Base-by-base conservation (phyloP, 1,140 invertebrate species). In the Drosophila watanabei region DNA sequence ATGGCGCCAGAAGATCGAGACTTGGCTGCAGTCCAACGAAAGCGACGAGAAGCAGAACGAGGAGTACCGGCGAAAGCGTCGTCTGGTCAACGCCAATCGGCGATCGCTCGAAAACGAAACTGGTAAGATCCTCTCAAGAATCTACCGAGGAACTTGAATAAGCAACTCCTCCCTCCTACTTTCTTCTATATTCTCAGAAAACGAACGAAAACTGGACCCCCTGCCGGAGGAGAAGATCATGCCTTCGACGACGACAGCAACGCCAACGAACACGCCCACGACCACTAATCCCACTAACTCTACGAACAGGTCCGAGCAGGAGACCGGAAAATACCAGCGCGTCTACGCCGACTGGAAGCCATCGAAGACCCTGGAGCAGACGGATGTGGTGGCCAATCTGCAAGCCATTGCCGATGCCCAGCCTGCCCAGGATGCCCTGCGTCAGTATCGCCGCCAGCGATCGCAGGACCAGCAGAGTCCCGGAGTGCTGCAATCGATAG, bases 1-100 rank as follows among this genome's bases (percentile, higher is more conserved):
- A 75, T 97, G 97, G 97, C 94, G 96, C 37, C 96, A 97, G 91
- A 98, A 98, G 92, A 98, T 98, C 78, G 97, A 98, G 93, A 97
- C 97, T 16, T 98, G 98, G 98, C 94, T 98, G 72, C 95, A 97
- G 71, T 97, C 97, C 64, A 97, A 97, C 93, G 97, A 97, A 92
- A 96, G 96, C 85, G 97, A 97, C 86, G 97, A 97, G 92, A 95
- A 95, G 66, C 95, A 95, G 59, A 95, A 95, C 63, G 95, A 96
- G 64, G 96, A 97, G 78, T 94, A 96, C 61, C 94, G 94, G 73
- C 94, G 94, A 46, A 94, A 94, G 79, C 95, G 95, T 83, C 94
- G 95, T 73, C 94, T 95, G 79, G 93, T 96, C 64, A 95, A 95
- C 60, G 94, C 94, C 69, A 97, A 97, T 93, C 93, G 96, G 85